Conservation (phyloP, 2,113 vertebrate genomes). For the Phaethornis superciliosus region DNA sequence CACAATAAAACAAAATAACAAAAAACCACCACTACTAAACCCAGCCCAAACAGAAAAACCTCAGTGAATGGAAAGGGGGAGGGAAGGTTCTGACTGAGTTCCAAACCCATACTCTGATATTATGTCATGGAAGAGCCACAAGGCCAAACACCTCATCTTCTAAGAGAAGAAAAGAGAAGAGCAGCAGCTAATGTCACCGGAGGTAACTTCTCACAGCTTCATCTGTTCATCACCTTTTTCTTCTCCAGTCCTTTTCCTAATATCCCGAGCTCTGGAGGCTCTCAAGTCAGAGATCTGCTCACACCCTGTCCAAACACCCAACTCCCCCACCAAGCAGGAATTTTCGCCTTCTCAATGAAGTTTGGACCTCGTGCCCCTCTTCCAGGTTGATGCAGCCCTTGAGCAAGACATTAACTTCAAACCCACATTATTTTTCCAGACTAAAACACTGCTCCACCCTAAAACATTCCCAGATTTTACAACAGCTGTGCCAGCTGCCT, state of each 20-base stretch:
- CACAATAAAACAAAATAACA: too few species aligned
- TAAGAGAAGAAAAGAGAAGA: not conserved
- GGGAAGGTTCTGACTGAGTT: not conserved
- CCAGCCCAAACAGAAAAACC: too few species aligned
- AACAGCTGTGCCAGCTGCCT: not conserved
- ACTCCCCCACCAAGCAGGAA: not conserved
- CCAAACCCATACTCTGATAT: not conserved
- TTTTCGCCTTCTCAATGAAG: too few species aligned
- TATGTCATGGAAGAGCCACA: not conserved
- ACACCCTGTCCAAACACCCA: not conserved
- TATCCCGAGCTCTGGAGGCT: not conserved
- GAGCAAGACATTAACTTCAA: not conserved
- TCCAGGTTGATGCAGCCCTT: not conserved
- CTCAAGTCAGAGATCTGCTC: not conserved
- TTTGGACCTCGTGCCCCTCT: not conserved
- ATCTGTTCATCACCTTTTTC: not conserved
- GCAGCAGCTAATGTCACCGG: not conserved
- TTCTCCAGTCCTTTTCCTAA: not conserved
- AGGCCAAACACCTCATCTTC: not conserved
- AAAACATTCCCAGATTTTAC: not conserved
- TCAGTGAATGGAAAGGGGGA: too few species aligned
- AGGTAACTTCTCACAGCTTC: not conserved
- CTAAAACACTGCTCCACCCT: not conserved
- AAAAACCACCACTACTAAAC: too few species aligned
- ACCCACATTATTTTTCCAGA: not conserved